These are phyloP conservation scores for Coremacera marginata DNA, from an alignment of 2,888 invertebrate species.

Conservation along the genomic window DNA sequence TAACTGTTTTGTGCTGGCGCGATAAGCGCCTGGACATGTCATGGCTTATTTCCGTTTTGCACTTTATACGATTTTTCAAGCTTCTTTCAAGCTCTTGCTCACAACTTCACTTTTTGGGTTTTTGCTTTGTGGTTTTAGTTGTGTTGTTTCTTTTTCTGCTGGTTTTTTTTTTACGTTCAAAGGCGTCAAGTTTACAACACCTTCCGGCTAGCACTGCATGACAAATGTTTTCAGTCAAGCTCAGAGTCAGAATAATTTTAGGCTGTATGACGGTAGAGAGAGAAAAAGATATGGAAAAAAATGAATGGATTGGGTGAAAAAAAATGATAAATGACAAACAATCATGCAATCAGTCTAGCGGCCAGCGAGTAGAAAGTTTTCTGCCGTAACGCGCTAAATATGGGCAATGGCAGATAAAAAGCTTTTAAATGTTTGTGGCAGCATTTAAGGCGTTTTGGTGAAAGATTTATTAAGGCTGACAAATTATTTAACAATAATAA, in stretches of 20 bases:
- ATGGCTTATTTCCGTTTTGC: not conserved
- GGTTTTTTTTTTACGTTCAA: not conserved
- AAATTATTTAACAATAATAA: too few relatives aligned
- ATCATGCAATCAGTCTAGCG: conserved; percentile 61
- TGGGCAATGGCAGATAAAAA: not conserved
- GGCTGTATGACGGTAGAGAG: not conserved
- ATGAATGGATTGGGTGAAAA: conserved; percentile 48
- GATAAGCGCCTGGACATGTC: conserved; percentile 26
- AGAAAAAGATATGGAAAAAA: not conserved
- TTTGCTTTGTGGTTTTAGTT: not conserved
- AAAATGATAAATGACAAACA: conserved; percentile 68
- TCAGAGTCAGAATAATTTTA: not conserved
- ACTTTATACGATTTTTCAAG: not conserved
- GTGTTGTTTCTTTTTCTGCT: not conserved
- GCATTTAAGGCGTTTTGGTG: not conserved
- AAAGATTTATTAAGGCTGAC: not conserved
- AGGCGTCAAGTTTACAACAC: not conserved
- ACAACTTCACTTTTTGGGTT: not conserved
- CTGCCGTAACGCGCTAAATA: not conserved
- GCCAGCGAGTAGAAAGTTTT: conserved; percentile 37
- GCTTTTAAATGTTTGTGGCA: not conserved
- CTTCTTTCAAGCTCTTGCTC: not conserved
- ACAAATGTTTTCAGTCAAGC: not conserved
- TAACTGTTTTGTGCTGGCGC: conserved; percentile 6
- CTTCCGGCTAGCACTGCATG: not conserved